These are phyloP conservation scores for Muscidifurax raptorellus DNA, from an alignment of 1,140 invertebrate genomes.

Conservation along the genomic window DNA sequence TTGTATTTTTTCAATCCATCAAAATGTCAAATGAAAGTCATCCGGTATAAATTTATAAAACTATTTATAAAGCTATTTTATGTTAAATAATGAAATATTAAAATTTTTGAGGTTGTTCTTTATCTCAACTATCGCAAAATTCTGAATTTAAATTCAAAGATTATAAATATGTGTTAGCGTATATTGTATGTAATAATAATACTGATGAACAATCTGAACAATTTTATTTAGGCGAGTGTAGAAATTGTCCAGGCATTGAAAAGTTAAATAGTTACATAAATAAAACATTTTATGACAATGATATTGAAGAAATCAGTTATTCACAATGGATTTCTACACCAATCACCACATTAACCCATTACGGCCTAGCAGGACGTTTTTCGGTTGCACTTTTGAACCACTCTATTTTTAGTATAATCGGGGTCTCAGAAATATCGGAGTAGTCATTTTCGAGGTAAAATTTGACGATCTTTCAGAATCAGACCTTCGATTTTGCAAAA, in stretches of 20 bases:
- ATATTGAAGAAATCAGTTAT: neutral
- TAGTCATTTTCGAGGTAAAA: too few species aligned
- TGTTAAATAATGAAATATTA: too few species aligned
- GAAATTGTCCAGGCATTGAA: neutral
- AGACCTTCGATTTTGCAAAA: too few species aligned
- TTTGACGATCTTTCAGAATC: too few species aligned
- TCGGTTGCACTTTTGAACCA: too few species aligned
- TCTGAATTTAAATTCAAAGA: neutral
- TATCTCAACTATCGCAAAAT: neutral
- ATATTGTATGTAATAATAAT: neutral
- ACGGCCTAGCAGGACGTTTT: too few species aligned
- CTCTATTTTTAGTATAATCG: too few species aligned
- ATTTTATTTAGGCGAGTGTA: neutral
- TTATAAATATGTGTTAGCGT: neutral
- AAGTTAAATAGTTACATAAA: neutral
- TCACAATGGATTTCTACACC: neutral
- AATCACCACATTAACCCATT: too few species aligned
- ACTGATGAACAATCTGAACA: neutral
- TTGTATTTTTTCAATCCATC: neutral
- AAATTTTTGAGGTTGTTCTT: neutral
- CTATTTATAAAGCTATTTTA: too few species aligned
- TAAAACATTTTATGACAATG: neutral
- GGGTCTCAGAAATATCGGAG: too few species aligned
- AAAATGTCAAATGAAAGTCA: neutral
- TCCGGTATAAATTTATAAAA: neutral